These are phyloP conservation scores for Ischnus inquisitorius DNA, from an alignment of 2,888 invertebrate genomes.

Conservation along the genomic window DNA sequence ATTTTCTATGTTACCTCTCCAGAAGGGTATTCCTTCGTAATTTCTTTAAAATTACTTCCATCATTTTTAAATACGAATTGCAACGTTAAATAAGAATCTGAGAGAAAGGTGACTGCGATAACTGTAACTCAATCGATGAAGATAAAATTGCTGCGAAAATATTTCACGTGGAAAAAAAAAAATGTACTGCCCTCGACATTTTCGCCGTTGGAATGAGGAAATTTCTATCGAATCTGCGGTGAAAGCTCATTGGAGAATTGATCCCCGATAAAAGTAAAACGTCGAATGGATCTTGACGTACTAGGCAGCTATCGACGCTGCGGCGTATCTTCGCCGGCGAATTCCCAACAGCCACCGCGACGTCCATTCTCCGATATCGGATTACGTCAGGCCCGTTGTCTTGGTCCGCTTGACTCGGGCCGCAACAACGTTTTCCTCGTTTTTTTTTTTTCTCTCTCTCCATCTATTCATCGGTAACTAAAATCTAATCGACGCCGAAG, in stretches of 20 bases:
- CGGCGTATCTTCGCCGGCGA: slow-evolving; percentile 59
- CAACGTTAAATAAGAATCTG: too few species aligned
- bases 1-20: too few species aligned
- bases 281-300: slow-evolving; percentile 54
- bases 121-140: too few species aligned
- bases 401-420: slow-evolving; percentile 41
- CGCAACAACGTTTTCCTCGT: slow-evolving; percentile 44
- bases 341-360: slow-evolving; percentile 51
- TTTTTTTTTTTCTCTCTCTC: slow-evolving; percentile 31
- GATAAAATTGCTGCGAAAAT: too few species aligned
- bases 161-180: background rate
- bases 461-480: background rate
- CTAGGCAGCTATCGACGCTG: slow-evolving; percentile 29
- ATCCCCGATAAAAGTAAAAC: slow-evolving; percentile 34
- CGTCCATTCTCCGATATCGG: slow-evolving; percentile 64
- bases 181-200: background rate
- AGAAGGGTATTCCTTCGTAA: too few species aligned
- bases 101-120: too few species aligned
- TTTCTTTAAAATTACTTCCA: too few species aligned
- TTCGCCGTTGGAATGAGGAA: background rate
- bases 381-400: slow-evolving; percentile 56
- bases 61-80: too few species aligned
- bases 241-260: slow-evolving; percentile 30
- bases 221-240: slow-evolving; percentile 9
- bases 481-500: background rate